Conservation (phyloP, 2,888 invertebrate species). For the Erebia aethiops region DNA sequence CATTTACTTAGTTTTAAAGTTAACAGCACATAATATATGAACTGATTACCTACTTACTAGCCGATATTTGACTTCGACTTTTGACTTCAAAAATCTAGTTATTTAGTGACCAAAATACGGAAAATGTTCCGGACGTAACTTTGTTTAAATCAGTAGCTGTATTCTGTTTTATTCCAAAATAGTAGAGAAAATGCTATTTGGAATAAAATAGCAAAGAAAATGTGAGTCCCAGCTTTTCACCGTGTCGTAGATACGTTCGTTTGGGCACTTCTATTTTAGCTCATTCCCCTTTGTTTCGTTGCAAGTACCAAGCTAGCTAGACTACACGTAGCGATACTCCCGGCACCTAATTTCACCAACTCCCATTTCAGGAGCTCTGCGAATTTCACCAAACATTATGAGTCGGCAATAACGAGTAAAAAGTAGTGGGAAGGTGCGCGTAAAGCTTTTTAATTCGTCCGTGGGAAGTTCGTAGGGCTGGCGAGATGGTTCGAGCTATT, state of each 20-base stretch:
- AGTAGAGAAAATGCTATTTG: slow-evolving; percentile 20
- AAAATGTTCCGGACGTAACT: too few species aligned
- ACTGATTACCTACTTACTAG: too few species aligned
- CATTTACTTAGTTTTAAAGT: slow-evolving; percentile 9
- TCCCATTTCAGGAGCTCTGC: slow-evolving; percentile 21
- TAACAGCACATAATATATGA: too few species aligned
- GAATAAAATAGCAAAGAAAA: slow-evolving; percentile 10
- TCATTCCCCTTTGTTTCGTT: slow-evolving; percentile 34
- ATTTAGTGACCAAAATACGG: too few species aligned
- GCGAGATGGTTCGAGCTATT: slow-evolving; percentile 65
- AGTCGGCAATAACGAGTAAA: slow-evolving; percentile 41
- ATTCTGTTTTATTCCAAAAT: slow-evolving; percentile 11
- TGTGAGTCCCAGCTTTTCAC: slow-evolving; percentile 19
- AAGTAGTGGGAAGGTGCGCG: slow-evolving; percentile 44
- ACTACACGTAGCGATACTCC: slow-evolving; percentile 18
- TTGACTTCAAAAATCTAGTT: too few species aligned
- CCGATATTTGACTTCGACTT: too few species aligned
- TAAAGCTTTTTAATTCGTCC: slow-evolving; percentile 77
- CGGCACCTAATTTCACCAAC: slow-evolving; percentile 30
- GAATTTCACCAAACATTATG: slow-evolving; percentile 31
- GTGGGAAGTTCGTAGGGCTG: slow-evolving; percentile 58
- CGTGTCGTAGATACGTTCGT: slow-evolving; percentile 28
- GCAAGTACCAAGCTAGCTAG: slow-evolving; percentile 29
- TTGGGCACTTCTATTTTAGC: slow-evolving; percentile 30
- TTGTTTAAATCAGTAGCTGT: neutral